phyloP scores from a whole-genome alignment of 2,888 invertebrate species.

The Campaea margaritaria region DNA sequence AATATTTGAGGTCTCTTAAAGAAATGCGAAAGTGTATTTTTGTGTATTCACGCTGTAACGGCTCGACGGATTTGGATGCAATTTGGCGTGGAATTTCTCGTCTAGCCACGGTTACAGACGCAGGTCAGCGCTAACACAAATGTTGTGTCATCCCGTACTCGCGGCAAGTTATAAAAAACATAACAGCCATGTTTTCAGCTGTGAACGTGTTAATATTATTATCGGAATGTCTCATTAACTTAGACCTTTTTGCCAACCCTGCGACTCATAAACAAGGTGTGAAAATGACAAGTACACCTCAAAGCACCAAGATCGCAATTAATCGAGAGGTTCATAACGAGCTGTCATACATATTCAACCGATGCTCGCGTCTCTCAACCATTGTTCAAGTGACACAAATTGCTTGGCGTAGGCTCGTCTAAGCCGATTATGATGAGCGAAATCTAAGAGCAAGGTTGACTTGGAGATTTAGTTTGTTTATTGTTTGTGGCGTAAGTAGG shows the following conservation, averaged over 20 bases:
- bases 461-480: slow-evolving; percentile 5
- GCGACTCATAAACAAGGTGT: slow-evolving; percentile 60
- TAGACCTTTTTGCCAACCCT: slow-evolving; percentile 63
- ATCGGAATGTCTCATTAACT: no score
- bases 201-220: no score
- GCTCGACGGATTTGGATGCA: background rate
- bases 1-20: no score
- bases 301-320: slow-evolving; percentile 65
- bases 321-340: slow-evolving; percentile 70
- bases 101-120: no score
- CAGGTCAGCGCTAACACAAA: no score
- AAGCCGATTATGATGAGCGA: slow-evolving; percentile 60
- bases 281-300: slow-evolving; percentile 69
- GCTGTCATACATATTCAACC: slow-evolving; percentile 75
- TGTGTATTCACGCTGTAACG: no score
- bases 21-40: no score
- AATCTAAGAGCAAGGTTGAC: slow-evolving; percentile 63
- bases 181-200: no score
- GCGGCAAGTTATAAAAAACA: no score
- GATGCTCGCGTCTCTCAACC: slow-evolving; percentile 68
- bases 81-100: no score
- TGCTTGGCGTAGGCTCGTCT: slow-evolving; percentile 68
- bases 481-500: no score
- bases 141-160: no score
- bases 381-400: slow-evolving; percentile 77